Conservation (phyloP, 2,888 invertebrate species). For the Napeogenes inachia region DNA sequence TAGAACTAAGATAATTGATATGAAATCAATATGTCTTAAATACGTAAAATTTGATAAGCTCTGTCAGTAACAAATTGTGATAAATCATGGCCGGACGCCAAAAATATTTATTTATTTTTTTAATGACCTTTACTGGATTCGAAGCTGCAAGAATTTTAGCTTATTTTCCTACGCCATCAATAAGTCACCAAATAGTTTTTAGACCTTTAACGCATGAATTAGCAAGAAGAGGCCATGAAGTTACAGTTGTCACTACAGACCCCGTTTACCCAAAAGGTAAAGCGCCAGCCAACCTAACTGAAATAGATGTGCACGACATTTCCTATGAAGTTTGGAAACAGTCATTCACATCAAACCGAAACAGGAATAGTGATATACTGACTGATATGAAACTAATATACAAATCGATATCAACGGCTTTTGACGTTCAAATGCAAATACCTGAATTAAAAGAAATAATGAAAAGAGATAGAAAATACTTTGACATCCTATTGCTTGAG, state of each 20-base stretch:
- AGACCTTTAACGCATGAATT: conserved; percentile 47
- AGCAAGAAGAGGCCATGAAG: conserved; percentile 50
- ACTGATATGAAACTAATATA: conserved; percentile 22
- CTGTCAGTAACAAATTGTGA: not conserved
- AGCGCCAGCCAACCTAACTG: conserved; percentile 41
- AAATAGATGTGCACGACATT: conserved; percentile 47
- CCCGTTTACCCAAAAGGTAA: conserved; percentile 43
- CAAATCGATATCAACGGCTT: conserved; percentile 21
- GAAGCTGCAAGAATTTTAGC: conserved; percentile 44
- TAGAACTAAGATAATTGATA: no score
- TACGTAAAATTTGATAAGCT: no score
- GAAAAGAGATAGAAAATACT: conserved; percentile 28
- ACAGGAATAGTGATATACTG: conserved; percentile 21
- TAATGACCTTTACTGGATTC: not conserved
- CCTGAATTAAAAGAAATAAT: conserved; percentile 36
- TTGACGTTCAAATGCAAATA: conserved; percentile 34
- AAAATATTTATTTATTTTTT: not conserved
- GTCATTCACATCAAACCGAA: conserved; percentile 8
- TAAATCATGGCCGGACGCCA: not conserved
- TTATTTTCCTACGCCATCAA: conserved; percentile 45
- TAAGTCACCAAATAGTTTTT: conserved; percentile 46
- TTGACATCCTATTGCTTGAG: conserved; percentile 34
- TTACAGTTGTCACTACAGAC: conserved; percentile 50
- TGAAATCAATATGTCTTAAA: no score
- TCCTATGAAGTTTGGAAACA: conserved; percentile 39